These are phyloP conservation scores for Stylophora pistillata DNA, from an alignment of 64 coral and sea anemone species.

Conservation along the genomic window DNA sequence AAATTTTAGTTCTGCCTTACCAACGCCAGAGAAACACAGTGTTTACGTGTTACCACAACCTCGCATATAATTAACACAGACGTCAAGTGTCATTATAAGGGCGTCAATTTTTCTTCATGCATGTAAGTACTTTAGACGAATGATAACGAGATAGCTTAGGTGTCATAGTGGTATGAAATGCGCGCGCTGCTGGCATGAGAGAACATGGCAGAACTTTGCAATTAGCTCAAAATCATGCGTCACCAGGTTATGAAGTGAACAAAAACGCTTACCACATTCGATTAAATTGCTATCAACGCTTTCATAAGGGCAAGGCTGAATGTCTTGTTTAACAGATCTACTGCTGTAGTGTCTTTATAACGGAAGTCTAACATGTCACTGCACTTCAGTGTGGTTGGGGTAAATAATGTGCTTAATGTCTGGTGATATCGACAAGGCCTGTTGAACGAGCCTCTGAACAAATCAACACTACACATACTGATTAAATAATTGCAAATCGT, in stretches of 20 bases:
- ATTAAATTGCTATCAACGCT: not conserved
- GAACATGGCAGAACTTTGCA: not conserved
- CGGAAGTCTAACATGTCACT: not conserved
- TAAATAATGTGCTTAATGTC: not conserved
- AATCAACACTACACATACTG: not conserved
- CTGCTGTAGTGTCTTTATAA: not conserved
- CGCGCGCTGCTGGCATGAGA: not conserved
- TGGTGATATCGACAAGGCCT: not conserved
- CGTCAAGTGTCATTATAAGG: not conserved
- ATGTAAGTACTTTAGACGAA: not conserved
- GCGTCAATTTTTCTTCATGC: not conserved
- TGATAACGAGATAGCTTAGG: not conserved
- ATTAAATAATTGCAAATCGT: not conserved
- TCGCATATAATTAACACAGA: not conserved
- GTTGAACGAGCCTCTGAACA: not conserved
- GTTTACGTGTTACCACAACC: not conserved
- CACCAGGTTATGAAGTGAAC: not conserved
- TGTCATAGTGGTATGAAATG: not conserved
- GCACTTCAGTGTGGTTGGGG: not conserved
- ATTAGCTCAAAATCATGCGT: not conserved
- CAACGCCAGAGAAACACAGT: slow-evolving; percentile 1
- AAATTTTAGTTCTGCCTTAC: not conserved
- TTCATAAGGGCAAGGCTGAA: too few relatives aligned
- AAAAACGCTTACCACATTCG: not conserved
- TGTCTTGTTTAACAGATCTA: too few relatives aligned